Conservation (phyloP, 2,888 invertebrate genomes). For the Eupithecia inturbata region DNA sequence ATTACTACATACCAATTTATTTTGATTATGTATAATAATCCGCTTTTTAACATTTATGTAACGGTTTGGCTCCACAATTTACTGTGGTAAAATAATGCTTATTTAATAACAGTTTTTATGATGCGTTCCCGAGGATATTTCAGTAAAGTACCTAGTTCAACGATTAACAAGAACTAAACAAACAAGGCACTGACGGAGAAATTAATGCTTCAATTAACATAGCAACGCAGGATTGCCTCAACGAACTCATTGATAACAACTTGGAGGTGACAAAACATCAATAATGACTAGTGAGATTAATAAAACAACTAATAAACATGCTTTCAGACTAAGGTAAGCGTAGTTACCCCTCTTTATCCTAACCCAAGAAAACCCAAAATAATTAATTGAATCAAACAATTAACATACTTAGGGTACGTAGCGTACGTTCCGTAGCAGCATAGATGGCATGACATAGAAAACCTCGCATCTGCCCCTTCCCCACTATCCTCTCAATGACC, state of each 20-base stretch:
- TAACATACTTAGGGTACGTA: too few species aligned
- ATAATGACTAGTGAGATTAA: slow-evolving; percentile 9
- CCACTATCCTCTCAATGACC: not conserved
- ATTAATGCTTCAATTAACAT: slow-evolving; percentile 7
- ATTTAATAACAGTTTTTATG: not conserved
- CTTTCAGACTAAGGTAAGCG: slow-evolving; percentile 11
- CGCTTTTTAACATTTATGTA: not conserved
- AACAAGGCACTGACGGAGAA: slow-evolving; percentile 1
- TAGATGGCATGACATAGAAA: not conserved
- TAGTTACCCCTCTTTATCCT: not conserved
- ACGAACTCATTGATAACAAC: not conserved
- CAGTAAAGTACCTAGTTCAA: not conserved
- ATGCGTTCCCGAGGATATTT: not conserved
- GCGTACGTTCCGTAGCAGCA: not conserved
- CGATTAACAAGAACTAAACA: not conserved
- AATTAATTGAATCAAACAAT: not conserved
- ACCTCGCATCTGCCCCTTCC: not conserved
- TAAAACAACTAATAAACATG: slow-evolving; percentile 5
- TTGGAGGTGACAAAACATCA: not conserved
- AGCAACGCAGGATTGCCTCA: not conserved
- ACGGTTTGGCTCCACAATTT: not conserved
- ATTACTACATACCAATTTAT: not conserved
- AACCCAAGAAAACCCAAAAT: not conserved
- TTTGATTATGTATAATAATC: not conserved
- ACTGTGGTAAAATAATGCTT: slow-evolving; percentile 2